Conservation (phyloP, 2,888 invertebrate genomes). For the Patella depressa region DNA sequence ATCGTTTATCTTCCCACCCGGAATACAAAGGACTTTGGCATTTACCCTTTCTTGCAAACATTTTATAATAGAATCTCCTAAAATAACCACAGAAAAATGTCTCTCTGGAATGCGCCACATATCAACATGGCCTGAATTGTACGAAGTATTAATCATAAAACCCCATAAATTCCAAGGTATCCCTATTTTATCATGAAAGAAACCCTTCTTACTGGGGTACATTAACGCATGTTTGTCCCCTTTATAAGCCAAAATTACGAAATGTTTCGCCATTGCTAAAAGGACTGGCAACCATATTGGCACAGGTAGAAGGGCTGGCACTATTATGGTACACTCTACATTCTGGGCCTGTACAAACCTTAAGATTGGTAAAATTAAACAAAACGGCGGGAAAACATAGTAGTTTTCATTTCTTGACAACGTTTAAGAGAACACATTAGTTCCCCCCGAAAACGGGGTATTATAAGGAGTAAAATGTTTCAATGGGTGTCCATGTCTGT, state of each 20-base stretch:
- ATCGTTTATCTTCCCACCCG: background rate
- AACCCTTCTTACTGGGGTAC: background rate
- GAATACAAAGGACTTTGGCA: background rate
- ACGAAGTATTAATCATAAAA: background rate
- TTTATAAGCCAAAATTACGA: background rate
- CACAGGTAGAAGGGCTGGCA: background rate
- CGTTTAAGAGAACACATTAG: background rate
- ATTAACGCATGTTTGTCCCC: background rate
- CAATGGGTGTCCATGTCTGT: background rate
- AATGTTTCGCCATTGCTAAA: background rate
- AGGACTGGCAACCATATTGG: background rate
- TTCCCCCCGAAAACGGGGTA: background rate
- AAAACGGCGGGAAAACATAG: background rate
- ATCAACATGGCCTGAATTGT: background rate
- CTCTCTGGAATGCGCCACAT: background rate
- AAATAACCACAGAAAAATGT: background rate
- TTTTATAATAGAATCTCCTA: background rate
- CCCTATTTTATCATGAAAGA: background rate
- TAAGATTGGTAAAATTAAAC: background rate
- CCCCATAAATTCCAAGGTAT: background rate
- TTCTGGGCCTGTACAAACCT: background rate
- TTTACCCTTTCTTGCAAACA: background rate
- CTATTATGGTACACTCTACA: background rate
- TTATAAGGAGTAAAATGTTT: background rate
- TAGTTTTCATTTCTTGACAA: background rate